Conservation (phyloP, 2,797 vertebrate species). For the Apogon hyalosoma region DNA sequence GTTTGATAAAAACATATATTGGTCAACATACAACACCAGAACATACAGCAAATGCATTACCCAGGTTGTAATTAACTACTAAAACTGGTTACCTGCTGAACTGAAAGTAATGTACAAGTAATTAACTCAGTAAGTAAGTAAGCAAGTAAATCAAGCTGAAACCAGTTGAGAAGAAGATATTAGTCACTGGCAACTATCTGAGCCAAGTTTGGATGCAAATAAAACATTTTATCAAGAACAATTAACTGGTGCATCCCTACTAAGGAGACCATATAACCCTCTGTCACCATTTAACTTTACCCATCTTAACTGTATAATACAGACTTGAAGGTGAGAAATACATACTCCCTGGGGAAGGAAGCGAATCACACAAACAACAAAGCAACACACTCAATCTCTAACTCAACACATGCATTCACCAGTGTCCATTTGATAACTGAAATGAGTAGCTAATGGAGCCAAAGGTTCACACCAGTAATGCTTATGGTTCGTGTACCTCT, state of each 20-base stretch:
- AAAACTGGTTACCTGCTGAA: too few relatives aligned
- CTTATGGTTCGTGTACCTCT: constrained; percentile 85
- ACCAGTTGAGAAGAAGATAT: too few relatives aligned
- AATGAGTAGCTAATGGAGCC: constrained; percentile 1
- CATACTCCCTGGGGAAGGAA: constrained; percentile 5
- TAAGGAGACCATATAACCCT: background rate
- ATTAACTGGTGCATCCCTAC: background rate
- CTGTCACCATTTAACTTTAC: background rate
- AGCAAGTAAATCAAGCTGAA: too few relatives aligned
- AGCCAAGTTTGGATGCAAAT: too few relatives aligned
- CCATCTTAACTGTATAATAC: background rate
- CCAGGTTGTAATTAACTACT: too few relatives aligned
- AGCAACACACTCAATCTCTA: constrained; percentile 3
- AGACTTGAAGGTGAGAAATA: background rate
- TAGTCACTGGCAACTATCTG: too few relatives aligned
- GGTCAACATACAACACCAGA: too few relatives aligned
- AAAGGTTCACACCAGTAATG: background rate
- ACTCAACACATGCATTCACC: background rate
- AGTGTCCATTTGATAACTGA: background rate
- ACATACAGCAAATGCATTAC: too few relatives aligned
- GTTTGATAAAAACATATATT: too few relatives aligned
- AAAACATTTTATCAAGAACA: too few relatives aligned
- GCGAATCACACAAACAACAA: constrained; percentile 15
- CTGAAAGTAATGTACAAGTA: too few relatives aligned
- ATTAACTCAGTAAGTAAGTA: too few relatives aligned